These are phyloP conservation scores for Antitype chi DNA, from an alignment of 2,888 invertebrate species.

Conservation along the genomic window DNA sequence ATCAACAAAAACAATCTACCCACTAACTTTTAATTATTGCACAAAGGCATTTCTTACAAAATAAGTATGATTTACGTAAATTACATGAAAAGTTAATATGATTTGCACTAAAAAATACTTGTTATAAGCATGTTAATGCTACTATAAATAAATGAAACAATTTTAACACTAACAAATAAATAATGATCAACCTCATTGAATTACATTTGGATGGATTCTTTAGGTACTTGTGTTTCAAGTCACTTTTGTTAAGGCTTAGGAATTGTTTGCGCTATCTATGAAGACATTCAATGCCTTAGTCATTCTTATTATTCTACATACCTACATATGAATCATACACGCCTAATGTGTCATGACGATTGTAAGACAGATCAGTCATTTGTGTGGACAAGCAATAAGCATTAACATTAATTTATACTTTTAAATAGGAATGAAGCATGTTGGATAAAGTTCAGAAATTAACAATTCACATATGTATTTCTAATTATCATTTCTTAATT, in stretches of 20 bases:
- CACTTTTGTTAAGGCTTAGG: constrained; percentile 54
- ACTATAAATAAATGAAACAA: constrained; percentile 52
- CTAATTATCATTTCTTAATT: constrained; percentile 21
- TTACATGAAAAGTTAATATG: constrained; percentile 54
- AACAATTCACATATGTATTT: constrained; percentile 19
- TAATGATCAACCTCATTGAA: constrained; percentile 63
- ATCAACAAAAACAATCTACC: constrained; percentile 61
- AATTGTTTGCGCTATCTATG: constrained; percentile 59
- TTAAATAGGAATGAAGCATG: constrained; percentile 33
- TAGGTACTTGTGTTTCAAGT: constrained; percentile 61
- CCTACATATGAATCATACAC: constrained; percentile 65
- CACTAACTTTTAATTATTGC: constrained; percentile 71
- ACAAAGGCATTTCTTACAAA: constrained; percentile 71
- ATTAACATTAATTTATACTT: constrained; percentile 44
- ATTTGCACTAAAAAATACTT: constrained; percentile 67
- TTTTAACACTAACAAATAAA: constrained; percentile 60
- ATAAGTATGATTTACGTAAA: constrained; percentile 53
- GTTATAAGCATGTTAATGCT: constrained; percentile 55
- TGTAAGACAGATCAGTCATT: constrained; percentile 46
- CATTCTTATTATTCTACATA: constrained; percentile 62
- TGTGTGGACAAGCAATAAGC: constrained; percentile 51
- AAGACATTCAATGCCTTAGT: constrained; percentile 63
- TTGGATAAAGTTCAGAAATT: constrained; percentile 14
- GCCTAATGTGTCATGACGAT: constrained; percentile 54
- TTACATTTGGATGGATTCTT: constrained; percentile 63